Evolutionary conservation across 1,140 invertebrate genomes (phyloP).

Genomic region (Diplogasteroides magnus): DNA sequence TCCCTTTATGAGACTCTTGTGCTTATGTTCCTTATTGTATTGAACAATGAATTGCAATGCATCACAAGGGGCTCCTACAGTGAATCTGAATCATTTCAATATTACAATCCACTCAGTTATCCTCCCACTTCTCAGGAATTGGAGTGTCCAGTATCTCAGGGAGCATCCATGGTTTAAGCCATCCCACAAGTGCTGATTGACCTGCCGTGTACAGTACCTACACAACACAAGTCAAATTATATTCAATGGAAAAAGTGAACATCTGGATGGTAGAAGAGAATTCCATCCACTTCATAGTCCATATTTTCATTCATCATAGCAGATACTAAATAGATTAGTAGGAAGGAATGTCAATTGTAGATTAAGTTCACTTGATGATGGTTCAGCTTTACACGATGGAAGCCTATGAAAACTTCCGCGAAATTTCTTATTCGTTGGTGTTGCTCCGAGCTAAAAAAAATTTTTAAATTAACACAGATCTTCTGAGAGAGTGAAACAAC

Average conservation of each 20-base stretch:
- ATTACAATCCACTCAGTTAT: constrained; percentile 22
- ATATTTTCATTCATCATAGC: too few species aligned
- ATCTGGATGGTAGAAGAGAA: constrained; percentile 75
- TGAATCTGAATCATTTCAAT: neutral
- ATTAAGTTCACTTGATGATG: too few species aligned
- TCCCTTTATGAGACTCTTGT: constrained; percentile 13
- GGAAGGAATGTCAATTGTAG: too few species aligned
- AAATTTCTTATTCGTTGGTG: neutral
- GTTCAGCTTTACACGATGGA: neutral
- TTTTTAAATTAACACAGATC: neutral
- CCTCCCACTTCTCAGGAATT: constrained; percentile 55
- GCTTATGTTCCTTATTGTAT: constrained; percentile 31
- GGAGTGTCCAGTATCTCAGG: constrained; percentile 68
- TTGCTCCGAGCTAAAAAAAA: neutral
- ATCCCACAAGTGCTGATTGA: constrained; percentile 75
- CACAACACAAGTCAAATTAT: constrained; percentile 58
- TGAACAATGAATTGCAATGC: constrained; percentile 19
- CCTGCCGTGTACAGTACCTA: constrained; percentile 70
- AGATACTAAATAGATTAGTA: too few species aligned
- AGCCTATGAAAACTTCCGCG: neutral
- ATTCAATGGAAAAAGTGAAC: constrained; percentile 38
- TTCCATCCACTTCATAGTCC: constrained; percentile 66
- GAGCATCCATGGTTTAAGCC: constrained; percentile 81
- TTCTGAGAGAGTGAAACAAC: too few species aligned
- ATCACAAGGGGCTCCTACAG: neutral